Evolutionary conservation across 1,140 invertebrate species (phyloP).

Genomic region (Drosophila rhopaloa): DNA sequence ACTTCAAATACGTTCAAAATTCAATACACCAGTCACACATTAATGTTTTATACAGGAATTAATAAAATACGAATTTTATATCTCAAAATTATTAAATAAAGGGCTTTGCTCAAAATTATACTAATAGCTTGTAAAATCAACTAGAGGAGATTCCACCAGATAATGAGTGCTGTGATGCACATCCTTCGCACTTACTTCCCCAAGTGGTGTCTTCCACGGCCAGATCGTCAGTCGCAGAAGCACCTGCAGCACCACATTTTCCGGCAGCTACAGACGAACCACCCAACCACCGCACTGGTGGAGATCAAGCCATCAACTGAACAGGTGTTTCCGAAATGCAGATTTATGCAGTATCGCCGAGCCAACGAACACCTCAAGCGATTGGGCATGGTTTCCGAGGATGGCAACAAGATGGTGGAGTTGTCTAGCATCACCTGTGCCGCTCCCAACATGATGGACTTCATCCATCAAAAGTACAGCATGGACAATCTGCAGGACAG

Average conservation of each 20-base stretch:
- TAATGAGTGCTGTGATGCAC: conserved; percentile 4
- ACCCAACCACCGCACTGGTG: not conserved
- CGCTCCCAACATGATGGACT: conserved; percentile 65
- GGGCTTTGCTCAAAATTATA: not conserved
- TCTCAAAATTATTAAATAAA: not conserved
- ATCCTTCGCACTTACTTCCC: not conserved
- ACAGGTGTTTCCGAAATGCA: conserved; percentile 47
- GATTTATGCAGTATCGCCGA: conserved; percentile 75
- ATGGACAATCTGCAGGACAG: conserved; percentile 57
- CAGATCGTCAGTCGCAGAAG: not conserved
- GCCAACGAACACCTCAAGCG: conserved; percentile 43
- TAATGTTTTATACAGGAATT: not conserved
- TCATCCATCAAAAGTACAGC: conserved; percentile 67
- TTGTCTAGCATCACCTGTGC: conserved; percentile 56
- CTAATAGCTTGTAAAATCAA: not conserved
- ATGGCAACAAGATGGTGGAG: conserved; percentile 67
- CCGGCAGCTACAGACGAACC: conserved; percentile 1
- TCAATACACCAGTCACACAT: not conserved
- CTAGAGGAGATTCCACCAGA: not conserved
- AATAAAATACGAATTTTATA: not conserved
- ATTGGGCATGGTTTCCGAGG: conserved; percentile 74
- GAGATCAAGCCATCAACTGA: not conserved
- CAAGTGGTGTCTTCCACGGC: conserved; percentile 1
- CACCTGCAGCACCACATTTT: not conserved
- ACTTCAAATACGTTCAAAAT: conserved; percentile 3